A percentile compares a stretch with the other conserved stretches of the same genome.
Evolutionary conservation across 2,888 invertebrate species (phyloP).

Genomic region (Germaria angustata): DNA sequence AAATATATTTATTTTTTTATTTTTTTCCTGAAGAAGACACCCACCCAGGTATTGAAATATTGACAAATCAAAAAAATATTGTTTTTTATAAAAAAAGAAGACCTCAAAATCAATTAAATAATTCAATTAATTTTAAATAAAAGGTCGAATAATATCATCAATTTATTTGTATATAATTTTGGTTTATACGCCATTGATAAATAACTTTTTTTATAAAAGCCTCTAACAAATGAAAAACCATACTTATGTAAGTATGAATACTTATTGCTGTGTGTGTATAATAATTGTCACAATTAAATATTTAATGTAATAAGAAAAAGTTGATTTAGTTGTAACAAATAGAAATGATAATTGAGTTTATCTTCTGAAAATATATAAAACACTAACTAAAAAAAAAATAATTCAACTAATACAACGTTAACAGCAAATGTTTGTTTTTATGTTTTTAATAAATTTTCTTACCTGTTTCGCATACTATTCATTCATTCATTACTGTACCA

Average conservation of each 20-base stretch:
- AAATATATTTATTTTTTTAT: too few relatives aligned
- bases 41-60: too few relatives aligned
- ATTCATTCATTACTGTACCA: background rate
- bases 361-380: background rate
- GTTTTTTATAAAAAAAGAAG: too few relatives aligned
- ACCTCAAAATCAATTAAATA: too few relatives aligned
- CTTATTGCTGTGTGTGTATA: background rate
- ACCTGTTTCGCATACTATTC: background rate
- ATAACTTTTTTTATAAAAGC: background rate
- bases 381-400: background rate
- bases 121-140: too few relatives aligned
- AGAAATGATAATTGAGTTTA: background rate
- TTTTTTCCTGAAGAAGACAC: too few relatives aligned
- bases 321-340: background rate
- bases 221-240: background rate
- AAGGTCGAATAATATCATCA: too few relatives aligned
- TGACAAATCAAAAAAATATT: too few relatives aligned
- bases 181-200: background rate
- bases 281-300: constrained; percentile 16
- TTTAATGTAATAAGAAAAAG: background rate
- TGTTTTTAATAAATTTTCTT: constrained; percentile 3
- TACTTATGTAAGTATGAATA: background rate
- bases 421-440: constrained; percentile 9
- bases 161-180: too few relatives aligned
- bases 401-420: background rate